Percentiles rank a stretch among this genome's conserved stretches.
Conservation (phyloP, 2,888 invertebrate species). For the Drosophila infuscata region DNA sequence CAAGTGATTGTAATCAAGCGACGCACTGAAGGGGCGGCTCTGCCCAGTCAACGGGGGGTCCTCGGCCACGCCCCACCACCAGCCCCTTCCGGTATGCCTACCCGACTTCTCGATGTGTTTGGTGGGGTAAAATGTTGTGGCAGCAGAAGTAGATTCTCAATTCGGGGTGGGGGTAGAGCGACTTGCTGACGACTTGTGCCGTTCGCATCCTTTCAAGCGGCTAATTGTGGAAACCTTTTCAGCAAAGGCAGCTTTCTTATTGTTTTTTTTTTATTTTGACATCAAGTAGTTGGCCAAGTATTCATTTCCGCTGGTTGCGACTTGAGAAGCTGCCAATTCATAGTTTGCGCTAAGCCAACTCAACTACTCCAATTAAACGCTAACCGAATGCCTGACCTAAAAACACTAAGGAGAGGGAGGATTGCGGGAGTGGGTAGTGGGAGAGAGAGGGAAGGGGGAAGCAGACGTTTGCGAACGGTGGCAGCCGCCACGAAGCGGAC, state of each 20-base stretch:
- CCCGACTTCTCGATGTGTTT: constrained; percentile 42
- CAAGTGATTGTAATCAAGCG: constrained; percentile 75
- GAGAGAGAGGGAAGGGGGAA: constrained; percentile 2
- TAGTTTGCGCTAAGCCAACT: constrained; percentile 35
- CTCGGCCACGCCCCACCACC: constrained; percentile 45
- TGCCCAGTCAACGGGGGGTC: constrained; percentile 52
- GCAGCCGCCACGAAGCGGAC: constrained; percentile 29
- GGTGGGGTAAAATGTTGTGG: constrained; percentile 53
- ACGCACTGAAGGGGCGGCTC: constrained; percentile 50
- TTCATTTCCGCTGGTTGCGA: constrained; percentile 64
- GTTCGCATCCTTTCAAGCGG: constrained; percentile 56
- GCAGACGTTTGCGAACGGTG: constrained; percentile 37
- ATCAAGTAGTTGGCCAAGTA: constrained; percentile 72
- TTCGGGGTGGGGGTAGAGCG: constrained; percentile 2
- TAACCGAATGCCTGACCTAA: constrained; percentile 31
- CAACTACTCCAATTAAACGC: constrained; percentile 65
- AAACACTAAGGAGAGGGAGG: neutral
- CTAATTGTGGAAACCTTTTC: constrained; percentile 67
- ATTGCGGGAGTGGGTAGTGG: neutral
- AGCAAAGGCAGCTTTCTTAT: constrained; percentile 54
- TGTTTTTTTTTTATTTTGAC: constrained; percentile 53
- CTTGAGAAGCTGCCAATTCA: constrained; percentile 54
- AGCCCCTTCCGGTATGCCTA: constrained; percentile 45
- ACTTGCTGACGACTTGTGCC: constrained; percentile 22
- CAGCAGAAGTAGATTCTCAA: neutral